Conservation (phyloP, 2,113 vertebrate species). For the Heliornis fulica region DNA sequence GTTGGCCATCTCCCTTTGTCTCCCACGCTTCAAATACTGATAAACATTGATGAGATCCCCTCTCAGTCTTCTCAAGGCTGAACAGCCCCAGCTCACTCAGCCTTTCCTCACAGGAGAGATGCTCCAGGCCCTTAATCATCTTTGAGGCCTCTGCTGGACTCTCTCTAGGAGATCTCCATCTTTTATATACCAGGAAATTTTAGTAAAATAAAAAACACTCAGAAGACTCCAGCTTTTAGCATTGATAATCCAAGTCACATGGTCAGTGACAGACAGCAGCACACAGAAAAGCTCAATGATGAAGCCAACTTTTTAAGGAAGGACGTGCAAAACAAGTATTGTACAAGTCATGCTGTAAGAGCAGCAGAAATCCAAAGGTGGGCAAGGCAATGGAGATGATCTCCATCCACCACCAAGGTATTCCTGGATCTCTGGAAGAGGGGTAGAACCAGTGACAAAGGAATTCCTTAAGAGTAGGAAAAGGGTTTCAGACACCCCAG, state of each 20-base stretch:
- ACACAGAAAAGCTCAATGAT: neutral
- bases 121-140: no score
- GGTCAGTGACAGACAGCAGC: neutral
- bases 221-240: neutral
- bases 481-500: neutral
- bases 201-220: neutral
- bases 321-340: neutral
- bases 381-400: neutral
- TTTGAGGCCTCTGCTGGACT: no score
- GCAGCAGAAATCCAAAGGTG: neutral
- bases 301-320: neutral
- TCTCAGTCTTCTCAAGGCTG: no score
- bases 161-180: no score
- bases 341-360: neutral
- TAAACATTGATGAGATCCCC: no score
- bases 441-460: neutral
- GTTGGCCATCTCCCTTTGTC: no score
- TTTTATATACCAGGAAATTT: no score
- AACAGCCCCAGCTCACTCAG: no score
- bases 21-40: no score
- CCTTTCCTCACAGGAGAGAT: no score
- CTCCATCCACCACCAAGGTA: neutral
- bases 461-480: neutral
- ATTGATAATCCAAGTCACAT: neutral
- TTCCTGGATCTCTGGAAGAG: accelerated